phyloP scores from a whole-genome alignment of 2,113 vertebrate species.

The Neotragus moschatus region DNA sequence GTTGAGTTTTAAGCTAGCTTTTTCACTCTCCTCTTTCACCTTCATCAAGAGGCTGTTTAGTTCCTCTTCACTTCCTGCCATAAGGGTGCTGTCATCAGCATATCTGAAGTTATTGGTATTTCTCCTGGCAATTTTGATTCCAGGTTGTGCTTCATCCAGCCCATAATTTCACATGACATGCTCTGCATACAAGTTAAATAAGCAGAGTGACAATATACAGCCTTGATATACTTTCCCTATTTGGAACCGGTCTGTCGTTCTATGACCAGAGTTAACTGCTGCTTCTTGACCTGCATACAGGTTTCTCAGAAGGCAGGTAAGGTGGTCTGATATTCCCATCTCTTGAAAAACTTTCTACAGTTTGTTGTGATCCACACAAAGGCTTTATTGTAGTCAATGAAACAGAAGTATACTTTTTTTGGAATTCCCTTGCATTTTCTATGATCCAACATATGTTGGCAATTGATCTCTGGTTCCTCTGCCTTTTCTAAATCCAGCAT shows the following conservation, averaged over 20 bases:
- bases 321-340: background rate
- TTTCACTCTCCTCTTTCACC: background rate
- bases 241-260: background rate
- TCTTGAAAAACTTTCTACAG: background rate
- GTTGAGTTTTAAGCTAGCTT: background rate
- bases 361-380: background rate
- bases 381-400: background rate
- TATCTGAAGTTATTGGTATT: background rate
- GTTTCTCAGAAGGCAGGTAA: background rate
- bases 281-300: background rate
- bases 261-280: background rate
- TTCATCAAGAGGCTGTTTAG: background rate
- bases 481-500: background rate
- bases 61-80: background rate
- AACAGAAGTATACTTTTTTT: background rate
- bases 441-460: background rate
- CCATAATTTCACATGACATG: rapidly evolving
- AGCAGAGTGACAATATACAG: background rate
- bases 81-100: background rate
- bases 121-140: background rate
- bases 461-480: background rate
- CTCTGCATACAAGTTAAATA: background rate
- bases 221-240: background rate
- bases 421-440: background rate
- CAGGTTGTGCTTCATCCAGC: background rate